phyloP scores from a whole-genome alignment of 2,113 vertebrate genomes.

The Canis aureus region DNA sequence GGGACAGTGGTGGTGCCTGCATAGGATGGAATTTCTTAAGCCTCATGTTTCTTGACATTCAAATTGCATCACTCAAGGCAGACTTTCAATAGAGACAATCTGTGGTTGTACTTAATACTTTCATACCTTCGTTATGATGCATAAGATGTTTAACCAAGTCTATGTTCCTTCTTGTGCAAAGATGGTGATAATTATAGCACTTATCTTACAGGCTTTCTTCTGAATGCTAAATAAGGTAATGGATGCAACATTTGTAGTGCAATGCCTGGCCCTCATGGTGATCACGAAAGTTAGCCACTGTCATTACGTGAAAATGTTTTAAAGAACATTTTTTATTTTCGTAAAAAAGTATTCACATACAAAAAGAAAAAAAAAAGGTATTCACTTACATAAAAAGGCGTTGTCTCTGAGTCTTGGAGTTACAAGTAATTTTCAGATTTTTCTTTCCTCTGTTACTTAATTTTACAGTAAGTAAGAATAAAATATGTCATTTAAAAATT shows the following conservation, averaged over 20 bases:
- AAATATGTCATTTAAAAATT: background rate
- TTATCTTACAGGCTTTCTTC: background rate
- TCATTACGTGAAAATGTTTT: background rate
- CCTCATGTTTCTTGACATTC: background rate
- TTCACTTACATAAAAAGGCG: background rate
- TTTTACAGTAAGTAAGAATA: background rate
- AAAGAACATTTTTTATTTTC: slow-evolving; percentile 6
- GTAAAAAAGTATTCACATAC: background rate
- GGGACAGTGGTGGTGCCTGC: background rate
- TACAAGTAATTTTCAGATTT: background rate
- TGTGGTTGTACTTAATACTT: background rate
- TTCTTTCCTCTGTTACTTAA: background rate
- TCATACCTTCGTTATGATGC: background rate
- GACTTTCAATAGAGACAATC: background rate
- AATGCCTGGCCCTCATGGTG: background rate
- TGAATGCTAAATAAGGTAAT: background rate
- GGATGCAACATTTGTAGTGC: background rate
- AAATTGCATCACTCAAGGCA: background rate
- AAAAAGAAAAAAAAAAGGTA: background rate
- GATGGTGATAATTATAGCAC: background rate
- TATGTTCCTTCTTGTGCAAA: background rate
- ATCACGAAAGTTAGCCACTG: background rate
- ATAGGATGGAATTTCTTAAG: background rate
- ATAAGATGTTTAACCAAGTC: background rate
- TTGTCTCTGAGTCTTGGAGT: background rate